Percentiles rank a stretch among this genome's conserved stretches.
Conservation (phyloP, 2,797 vertebrate genomes). For the Scolopax bukidnonensis region DNA sequence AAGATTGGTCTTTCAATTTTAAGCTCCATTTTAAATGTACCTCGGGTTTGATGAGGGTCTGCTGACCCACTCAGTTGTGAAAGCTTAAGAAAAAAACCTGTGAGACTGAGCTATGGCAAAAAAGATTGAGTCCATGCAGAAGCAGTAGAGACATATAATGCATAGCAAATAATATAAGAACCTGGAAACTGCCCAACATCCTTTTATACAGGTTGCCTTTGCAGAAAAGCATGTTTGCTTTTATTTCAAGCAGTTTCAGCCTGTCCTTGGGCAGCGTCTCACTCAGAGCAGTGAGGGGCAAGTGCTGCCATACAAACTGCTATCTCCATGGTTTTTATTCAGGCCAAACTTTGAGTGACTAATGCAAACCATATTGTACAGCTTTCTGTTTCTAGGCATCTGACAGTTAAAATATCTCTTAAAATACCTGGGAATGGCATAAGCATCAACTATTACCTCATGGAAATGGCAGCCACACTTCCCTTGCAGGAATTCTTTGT, state of each 20-base stretch:
- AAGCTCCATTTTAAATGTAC: neutral
- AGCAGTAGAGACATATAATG: neutral
- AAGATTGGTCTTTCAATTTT: neutral
- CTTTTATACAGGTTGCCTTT: neutral
- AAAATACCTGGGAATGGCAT: neutral
- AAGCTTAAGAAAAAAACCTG: neutral
- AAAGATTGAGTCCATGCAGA: neutral
- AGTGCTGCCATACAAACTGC: accelerated
- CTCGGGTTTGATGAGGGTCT: neutral
- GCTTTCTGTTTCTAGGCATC: neutral
- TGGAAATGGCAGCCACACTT: constrained; percentile 95
- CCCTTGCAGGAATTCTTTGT: constrained; percentile 95
- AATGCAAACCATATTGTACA: neutral
- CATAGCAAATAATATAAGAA: neutral
- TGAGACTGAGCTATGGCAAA: neutral
- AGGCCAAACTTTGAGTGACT: neutral
- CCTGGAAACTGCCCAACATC: neutral
- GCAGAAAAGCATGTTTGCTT: neutral
- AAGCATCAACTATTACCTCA: constrained; percentile 80
- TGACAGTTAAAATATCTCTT: neutral
- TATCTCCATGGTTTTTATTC: accelerated
- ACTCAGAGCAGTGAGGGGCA: accelerated
- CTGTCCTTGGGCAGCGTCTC: accelerated
- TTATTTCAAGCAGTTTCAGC: neutral
- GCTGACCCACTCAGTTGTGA: neutral